Percentiles rank a stretch among this genome's conserved stretches.
Conservation (phyloP, 2,888 invertebrate species). For the Neocrepidodera transversa region DNA sequence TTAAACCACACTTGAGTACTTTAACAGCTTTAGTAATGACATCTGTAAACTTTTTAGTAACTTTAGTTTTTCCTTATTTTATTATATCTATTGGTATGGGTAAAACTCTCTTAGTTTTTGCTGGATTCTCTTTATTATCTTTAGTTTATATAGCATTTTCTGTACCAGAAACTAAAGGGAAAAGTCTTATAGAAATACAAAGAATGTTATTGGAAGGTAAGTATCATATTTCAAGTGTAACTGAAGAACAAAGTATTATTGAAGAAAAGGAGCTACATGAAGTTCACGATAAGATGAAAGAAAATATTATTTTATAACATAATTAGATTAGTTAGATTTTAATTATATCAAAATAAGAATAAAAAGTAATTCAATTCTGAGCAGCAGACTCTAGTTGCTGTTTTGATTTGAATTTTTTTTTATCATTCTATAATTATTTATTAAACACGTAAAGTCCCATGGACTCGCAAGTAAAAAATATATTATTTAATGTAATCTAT, state of each 20-base stretch:
- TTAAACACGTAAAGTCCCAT: too few relatives aligned
- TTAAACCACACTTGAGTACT: conserved; percentile 69
- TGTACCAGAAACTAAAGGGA: conserved; percentile 45
- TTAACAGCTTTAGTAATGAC: conserved; percentile 32
- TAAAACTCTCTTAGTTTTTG: conserved; percentile 42
- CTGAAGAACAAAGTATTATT: neutral
- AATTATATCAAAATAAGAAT: too few relatives aligned
- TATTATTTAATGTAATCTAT: too few relatives aligned
- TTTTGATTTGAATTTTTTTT: too few relatives aligned
- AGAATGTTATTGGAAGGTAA: conserved; percentile 23
- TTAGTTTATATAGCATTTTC: conserved; percentile 29
- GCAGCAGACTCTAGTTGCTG: too few relatives aligned
- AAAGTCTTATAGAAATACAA: conserved; percentile 44
- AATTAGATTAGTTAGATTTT: too few relatives aligned
- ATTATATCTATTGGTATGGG: conserved; percentile 36
- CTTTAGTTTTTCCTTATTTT: conserved; percentile 40
- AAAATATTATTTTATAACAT: too few relatives aligned
- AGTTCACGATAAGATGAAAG: too few relatives aligned
- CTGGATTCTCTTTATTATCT: conserved; percentile 37
- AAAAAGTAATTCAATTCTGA: too few relatives aligned
- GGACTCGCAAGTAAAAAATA: too few relatives aligned
- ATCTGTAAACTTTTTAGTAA: conserved; percentile 30
- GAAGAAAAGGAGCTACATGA: neutral
- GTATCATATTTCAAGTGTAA: neutral
- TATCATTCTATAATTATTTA: too few relatives aligned